Conservation (phyloP, 2,113 vertebrate species). For the Eulemur rufifrons region DNA sequence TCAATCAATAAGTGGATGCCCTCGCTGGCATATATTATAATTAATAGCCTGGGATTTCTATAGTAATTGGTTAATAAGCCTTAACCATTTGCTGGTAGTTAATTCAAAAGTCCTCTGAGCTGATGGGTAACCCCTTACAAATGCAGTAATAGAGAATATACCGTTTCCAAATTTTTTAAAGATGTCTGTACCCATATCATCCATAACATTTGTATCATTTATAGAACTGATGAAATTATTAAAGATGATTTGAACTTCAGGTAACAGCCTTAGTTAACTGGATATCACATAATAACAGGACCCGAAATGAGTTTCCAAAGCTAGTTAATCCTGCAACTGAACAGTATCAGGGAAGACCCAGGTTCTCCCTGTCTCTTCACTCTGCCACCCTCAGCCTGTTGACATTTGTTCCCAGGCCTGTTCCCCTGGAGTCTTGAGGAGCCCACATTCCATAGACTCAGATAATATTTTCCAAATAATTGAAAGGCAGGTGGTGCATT, state of each 20-base stretch:
- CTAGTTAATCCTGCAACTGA: not conserved
- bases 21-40: conserved; percentile 66
- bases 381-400: not conserved
- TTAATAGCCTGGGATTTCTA: conserved; percentile 76
- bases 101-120: conserved; percentile 39
- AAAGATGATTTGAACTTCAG: not conserved
- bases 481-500: not conserved
- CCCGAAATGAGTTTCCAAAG: not conserved
- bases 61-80: conserved; percentile 72
- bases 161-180: not conserved
- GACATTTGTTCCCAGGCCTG: not conserved
- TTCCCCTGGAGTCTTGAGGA: not conserved
- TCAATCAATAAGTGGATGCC: conserved; percentile 82
- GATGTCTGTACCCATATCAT: not conserved
- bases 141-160: conserved; percentile 17
- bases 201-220: not conserved
- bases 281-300: not conserved
- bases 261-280: not conserved
- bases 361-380: not conserved
- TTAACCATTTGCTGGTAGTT: conserved; percentile 64
- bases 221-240: not conserved
- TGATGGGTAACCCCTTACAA: conserved; percentile 16
- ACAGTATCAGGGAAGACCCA: not conserved
- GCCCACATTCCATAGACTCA: not conserved
- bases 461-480: not conserved